Conservation (phyloP, 92 coral and sea anemone species). For the Zoanthus sociatus region DNA sequence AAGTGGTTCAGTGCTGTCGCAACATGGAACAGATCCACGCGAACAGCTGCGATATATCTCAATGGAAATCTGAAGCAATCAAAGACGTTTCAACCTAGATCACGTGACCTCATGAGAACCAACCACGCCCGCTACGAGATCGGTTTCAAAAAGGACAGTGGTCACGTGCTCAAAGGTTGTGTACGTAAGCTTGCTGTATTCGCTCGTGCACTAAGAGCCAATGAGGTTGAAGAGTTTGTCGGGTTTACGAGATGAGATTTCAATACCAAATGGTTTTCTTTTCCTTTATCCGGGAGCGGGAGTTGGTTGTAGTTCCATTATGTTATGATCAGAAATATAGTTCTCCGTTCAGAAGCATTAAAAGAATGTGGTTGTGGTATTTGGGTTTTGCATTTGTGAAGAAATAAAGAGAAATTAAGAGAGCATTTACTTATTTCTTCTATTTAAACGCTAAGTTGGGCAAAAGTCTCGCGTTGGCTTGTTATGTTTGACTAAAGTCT, state of each 20-base stretch:
- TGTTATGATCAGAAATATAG: too few relatives aligned
- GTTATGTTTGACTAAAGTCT: too few relatives aligned
- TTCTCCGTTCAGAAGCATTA: too few relatives aligned
- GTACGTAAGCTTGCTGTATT: constrained; percentile 13
- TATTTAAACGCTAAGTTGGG: too few relatives aligned
- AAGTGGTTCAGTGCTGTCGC: constrained; percentile 18
- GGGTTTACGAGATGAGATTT: background rate
- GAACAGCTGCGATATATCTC: constrained; percentile 17
- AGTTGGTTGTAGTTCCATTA: too few relatives aligned
- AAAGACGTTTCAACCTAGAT: background rate
- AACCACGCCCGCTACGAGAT: constrained; percentile 27
- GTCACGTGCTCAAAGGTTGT: constrained; percentile 33
- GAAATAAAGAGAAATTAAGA: too few relatives aligned
- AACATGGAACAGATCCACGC: constrained; percentile 8
- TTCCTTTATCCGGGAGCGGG: too few relatives aligned
- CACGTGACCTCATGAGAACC: constrained; percentile 11
- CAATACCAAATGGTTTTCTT: too few relatives aligned
- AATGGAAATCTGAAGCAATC: background rate
- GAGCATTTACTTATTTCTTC: too few relatives aligned
- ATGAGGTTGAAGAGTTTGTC: constrained; percentile 1
- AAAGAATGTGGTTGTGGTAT: too few relatives aligned
- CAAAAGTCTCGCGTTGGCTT: too few relatives aligned
- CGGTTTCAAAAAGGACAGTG: constrained; percentile 33
- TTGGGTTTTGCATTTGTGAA: too few relatives aligned
- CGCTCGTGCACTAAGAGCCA: constrained; percentile 26